A percentile compares a stretch with the other conserved stretches of the same genome.
These are phyloP conservation scores for Macrobrachium rosenbergii DNA, from an alignment of 1,140 invertebrate species.

Conservation along the genomic window DNA sequence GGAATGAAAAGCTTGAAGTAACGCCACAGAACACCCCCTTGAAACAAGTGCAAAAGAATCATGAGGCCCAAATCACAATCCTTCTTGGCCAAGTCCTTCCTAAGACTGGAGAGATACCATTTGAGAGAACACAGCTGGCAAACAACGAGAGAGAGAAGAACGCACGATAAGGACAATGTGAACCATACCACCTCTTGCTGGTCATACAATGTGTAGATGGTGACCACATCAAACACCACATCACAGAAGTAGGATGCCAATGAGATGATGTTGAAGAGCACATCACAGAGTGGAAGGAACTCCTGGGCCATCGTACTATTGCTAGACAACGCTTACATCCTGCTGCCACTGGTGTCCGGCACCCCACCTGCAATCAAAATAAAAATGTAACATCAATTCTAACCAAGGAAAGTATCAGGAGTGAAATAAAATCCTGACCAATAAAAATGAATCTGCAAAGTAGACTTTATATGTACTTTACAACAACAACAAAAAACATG, in stretches of 20 bases:
- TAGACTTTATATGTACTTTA: background rate
- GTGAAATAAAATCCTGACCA: no score
- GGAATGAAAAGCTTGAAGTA: constrained; percentile 90
- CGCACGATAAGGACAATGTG: constrained; percentile 56
- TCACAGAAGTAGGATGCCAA: constrained; percentile 92
- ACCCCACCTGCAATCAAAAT: constrained; percentile 16
- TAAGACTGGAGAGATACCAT: constrained; percentile 65
- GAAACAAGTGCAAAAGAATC: constrained; percentile 80
- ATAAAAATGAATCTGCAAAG: no score
- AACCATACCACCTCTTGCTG: constrained; percentile 65
- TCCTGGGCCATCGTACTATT: constrained; percentile 64
- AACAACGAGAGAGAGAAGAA: constrained; percentile 63
- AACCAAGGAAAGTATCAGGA: background rate
- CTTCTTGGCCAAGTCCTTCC: constrained; percentile 57
- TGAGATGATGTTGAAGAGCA: constrained; percentile 91
- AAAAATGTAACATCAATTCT: background rate
- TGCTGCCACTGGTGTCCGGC: constrained; percentile 35
- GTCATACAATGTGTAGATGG: constrained; percentile 81
- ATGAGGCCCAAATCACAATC: constrained; percentile 66
- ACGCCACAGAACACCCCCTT: constrained; percentile 88
- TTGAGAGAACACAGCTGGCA: constrained; percentile 66
- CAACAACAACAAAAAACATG: background rate
- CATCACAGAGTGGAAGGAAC: constrained; percentile 79
- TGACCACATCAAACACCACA: constrained; percentile 88
- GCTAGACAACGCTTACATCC: constrained; percentile 48